Base-by-base conservation (phyloP, 2,113 vertebrate species). In the Barnardius zonarius region DNA sequence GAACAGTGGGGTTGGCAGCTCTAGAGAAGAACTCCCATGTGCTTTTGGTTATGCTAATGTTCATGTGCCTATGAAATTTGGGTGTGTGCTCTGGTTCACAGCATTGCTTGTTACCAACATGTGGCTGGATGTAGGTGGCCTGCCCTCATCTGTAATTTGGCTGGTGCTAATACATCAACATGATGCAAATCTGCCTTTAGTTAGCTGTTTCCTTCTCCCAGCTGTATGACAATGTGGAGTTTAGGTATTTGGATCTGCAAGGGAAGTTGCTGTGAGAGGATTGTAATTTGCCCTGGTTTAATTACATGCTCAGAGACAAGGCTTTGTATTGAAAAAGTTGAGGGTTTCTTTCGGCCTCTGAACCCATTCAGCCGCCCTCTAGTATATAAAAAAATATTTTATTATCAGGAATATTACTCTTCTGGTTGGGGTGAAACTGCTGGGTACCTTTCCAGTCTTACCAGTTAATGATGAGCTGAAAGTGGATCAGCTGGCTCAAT, bases 71-170 rank as follows among this genome's bases (percentile, higher is more conserved):
- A 2, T n/a, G 80, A 63, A 81, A 55, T 20, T 7, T 17, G 91
- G 76, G 83, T 2, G 48, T 62, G 73, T 64, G 83, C 89, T 44
- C 72, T 19, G 37, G 22, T 85, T 85, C 6, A 0, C 48, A 55
- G 79, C 5, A 2, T 41, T 78, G 75, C 52, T 62, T 14, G 28
- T 70, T 72, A 46, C 73, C 86, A 46, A 4, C 69, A 63, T 64
- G 77, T 74, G 91, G 80, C 72, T 91, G 86, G 90, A 43, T 77
- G 83, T 78, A 81, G 86, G 94, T 92, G 93, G 86, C 93, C 94
- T 82, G 73, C 49, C 52, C 77, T 23, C 18, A 1, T 20, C 81
- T 91, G 70, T 76, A 10, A 5, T 57, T 83, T 76, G 81, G 52
- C 2, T 28, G 35, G 33, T 31, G 41, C 69, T 43, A 15, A 41